Base-by-base conservation (phyloP, 2,888 invertebrate species). In the Cecidostiba fungosa region DNA sequence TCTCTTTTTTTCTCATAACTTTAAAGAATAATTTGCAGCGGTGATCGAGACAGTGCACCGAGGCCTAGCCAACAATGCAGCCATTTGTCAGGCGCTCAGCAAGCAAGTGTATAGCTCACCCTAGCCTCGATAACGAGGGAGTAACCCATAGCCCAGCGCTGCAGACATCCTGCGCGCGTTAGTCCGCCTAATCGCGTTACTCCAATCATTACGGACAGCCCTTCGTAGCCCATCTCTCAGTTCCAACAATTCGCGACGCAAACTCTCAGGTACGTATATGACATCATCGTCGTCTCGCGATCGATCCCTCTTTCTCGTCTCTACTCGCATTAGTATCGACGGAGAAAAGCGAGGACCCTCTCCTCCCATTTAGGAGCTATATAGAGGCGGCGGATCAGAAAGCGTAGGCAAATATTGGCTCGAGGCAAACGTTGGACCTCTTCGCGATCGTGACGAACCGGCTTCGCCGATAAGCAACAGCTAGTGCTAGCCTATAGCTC, bases 351-450 rank as follows among this genome's bases (percentile, higher is more conserved):
- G 66, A 29, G 36, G 1, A 23, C 54, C 43, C 29, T n/a, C 5
- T 69, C 23, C 26, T 50, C 29, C 66, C 66, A 29, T 66, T 66
- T 66, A 26, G 66, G 29, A 12, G 8, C 66, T 26, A 29, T 26
- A 26, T 66, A 76, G 88, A 89, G 86, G 88, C 88, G 87, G 85
- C 87, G 89, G 89, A 89, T 89, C 89, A 88, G 89, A 89, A 90
- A 87, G 89, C 88, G 77, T 78, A 84, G 77, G 86, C 89, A 89
- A 89, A 90, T 89, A 89, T 90, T 90, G 89, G 86, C 89, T 87
- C 82, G 62, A 39, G 82, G 87, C 87, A 89, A 89, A 89, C 88
- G 85, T 86, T 85, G 83, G 87, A 88, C 87, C 87, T 89, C 87
- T 85, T 87, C 79, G 86, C 85, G 87, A 88, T 86, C 85, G 83